Evolutionary conservation across 1,140 invertebrate genomes (phyloP).

Genomic region (Luehdorfia chinensis): DNA sequence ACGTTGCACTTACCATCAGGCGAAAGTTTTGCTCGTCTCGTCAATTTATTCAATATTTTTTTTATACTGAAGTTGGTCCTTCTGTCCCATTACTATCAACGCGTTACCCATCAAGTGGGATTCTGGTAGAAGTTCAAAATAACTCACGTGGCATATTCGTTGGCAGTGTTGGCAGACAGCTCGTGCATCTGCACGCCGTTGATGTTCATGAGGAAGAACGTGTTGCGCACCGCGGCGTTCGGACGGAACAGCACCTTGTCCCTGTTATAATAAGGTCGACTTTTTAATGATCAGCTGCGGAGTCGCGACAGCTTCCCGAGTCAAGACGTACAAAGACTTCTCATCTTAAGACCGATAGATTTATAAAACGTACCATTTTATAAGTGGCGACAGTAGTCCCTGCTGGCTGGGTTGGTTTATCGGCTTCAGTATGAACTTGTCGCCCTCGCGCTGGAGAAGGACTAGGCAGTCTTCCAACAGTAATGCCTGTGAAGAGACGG

Average conservation of each 20-base stretch:
- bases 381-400: constrained; percentile 57
- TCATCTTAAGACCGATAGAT: too few relatives aligned
- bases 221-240: constrained; percentile 68
- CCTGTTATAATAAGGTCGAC: constrained; percentile 32
- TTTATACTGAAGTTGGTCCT: too few relatives aligned
- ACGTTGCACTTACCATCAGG: too few relatives aligned
- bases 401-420: constrained; percentile 48
- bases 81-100: too few relatives aligned
- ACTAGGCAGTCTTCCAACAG: constrained; percentile 67
- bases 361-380: constrained; percentile 59
- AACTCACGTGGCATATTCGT: constrained; percentile 68
- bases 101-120: too few relatives aligned
- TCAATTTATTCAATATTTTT: too few relatives aligned
- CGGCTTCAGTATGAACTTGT: constrained; percentile 66
- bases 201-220: constrained; percentile 74
- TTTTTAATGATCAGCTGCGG: too few relatives aligned
- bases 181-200: constrained; percentile 74
- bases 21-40: too few relatives aligned
- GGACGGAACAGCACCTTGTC: constrained; percentile 68
- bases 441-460: constrained; percentile 64
- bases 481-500: constrained; percentile 60
- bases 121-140: too few relatives aligned
- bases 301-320: too few relatives aligned
- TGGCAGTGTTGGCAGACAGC: constrained; percentile 52
- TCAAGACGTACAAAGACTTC: too few relatives aligned